Base-by-base conservation (phyloP, 2,113 vertebrate genomes). In the Noctilio leporinus region DNA sequence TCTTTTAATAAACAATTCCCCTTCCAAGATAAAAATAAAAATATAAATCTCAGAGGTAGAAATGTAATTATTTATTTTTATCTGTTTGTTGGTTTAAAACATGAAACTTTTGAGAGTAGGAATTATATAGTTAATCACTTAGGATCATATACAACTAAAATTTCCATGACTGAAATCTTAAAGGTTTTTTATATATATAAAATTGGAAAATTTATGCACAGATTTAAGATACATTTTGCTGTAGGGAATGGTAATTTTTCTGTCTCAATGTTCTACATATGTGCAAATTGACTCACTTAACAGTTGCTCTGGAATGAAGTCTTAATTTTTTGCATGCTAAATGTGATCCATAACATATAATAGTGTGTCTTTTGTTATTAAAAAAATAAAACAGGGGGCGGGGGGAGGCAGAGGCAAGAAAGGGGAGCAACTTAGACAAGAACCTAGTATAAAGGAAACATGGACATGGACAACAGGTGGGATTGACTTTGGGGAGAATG, bases 281-380 rank as follows among this genome's bases (percentile, higher is more conserved):
- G 2, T 87, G 38, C 85, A 95, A 15, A 83, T 55, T 84, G 35
- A 87, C 62, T 57, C 55, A n/a, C 3, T 51, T 33, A 51, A 40
- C 20, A 69, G 16, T 95, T 97, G 65, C 77, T 93, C 6, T 85
- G 55, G 93, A 77, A 87, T 16, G 20, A 96, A 93, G 45, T 97
- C 82, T 67, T 67, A 83, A 87, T 17, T 62, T 94, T 93, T 77
- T 96, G 4, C 69, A 20, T 92, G 70, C 53, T 97, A 95, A 84
- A 93, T 35, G 22, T 81, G 10, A 91, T 51, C 40, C 10, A 0
- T 86, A 87, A 26, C 59, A 24, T 93, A 38, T 70, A 86, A 82
- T 86, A 92, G 33, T 85, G 3, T 95, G 7, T 89, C 28, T 96
- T 86, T 78, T 86, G 59, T 96, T 96, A 72, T 55, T 77, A 89